These are phyloP conservation scores for Brachymystax lenok DNA, from an alignment of 2,797 vertebrate genomes.

Conservation along the genomic window DNA sequence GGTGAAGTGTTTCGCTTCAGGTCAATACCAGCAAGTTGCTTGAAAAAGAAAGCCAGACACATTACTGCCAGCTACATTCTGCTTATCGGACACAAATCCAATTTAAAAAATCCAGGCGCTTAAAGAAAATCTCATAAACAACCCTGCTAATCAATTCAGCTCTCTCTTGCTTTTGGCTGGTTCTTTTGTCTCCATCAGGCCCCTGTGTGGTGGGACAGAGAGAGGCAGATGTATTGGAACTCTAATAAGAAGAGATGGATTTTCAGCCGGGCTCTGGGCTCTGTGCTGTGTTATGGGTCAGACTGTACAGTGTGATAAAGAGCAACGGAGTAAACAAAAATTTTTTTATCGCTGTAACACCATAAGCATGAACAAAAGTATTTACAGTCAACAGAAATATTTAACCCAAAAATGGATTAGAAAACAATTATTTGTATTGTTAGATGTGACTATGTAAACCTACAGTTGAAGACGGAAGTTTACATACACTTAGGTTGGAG, in stretches of 20 bases:
- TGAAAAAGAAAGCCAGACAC: constrained; percentile 40
- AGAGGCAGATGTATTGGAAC: constrained; percentile 15
- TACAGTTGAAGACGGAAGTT: too few species aligned
- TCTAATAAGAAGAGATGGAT: constrained; percentile 17
- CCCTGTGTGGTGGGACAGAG: background rate
- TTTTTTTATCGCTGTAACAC: too few species aligned
- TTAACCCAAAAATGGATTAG: too few species aligned
- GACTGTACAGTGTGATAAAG: too few species aligned
- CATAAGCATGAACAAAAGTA: too few species aligned
- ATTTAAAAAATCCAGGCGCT: constrained; percentile 41
- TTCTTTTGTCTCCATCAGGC: constrained; percentile 6
- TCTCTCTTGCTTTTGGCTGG: constrained; percentile 14
- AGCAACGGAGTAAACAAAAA: too few species aligned
- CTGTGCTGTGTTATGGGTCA: too few species aligned
- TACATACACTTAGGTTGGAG: too few species aligned
- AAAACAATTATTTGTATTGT: too few species aligned
- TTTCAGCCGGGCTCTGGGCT: constrained; percentile 2
- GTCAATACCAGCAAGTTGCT: constrained; percentile 41
- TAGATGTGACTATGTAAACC: too few species aligned
- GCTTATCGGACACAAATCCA: constrained; percentile 48
- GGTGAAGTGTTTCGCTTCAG: constrained; percentile 28
- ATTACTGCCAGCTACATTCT: constrained; percentile 47
- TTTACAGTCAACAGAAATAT: too few species aligned
- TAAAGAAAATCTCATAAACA: constrained; percentile 54
- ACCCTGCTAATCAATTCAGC: constrained; percentile 30